These are phyloP conservation scores for Pristionchus arcanus DNA, from an alignment of 2,888 invertebrate species.

Conservation along the genomic window DNA sequence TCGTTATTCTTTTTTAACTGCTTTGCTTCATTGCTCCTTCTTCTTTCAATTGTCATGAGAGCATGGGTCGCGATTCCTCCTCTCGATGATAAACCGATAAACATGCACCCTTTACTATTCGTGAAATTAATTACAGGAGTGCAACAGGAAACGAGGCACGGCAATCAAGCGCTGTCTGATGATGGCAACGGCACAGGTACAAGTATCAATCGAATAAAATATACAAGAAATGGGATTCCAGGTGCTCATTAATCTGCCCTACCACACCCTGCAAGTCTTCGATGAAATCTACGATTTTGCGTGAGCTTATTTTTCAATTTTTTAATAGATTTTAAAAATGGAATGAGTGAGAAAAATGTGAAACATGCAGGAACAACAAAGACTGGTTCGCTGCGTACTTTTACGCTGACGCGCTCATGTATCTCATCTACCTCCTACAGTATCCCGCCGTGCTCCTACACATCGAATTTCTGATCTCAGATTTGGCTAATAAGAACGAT, in stretches of 20 bases:
- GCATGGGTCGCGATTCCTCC: too few species aligned
- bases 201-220: background rate
- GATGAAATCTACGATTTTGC: constrained; percentile 68
- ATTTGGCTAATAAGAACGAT: background rate
- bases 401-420: constrained; percentile 71
- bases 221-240: background rate
- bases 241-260: constrained; percentile 72
- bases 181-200: constrained; percentile 72
- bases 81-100: too few species aligned
- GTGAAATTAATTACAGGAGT: constrained; percentile 47
- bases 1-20: background rate
- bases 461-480: constrained; percentile 59
- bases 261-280: constrained; percentile 71
- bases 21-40: too few species aligned
- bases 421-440: constrained; percentile 71
- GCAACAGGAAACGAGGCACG: constrained; percentile 60
- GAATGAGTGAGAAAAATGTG: background rate
- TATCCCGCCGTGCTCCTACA: constrained; percentile 72
- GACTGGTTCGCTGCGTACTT: constrained; percentile 61
- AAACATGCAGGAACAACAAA: background rate
- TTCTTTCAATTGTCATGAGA: too few species aligned
- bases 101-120: too few species aligned
- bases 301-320: background rate
- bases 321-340: background rate
- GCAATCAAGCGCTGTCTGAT: constrained; percentile 72